Evolutionary conservation across 1,140 invertebrate genomes (phyloP).

Genomic region (Cotesia chilonis): DNA sequence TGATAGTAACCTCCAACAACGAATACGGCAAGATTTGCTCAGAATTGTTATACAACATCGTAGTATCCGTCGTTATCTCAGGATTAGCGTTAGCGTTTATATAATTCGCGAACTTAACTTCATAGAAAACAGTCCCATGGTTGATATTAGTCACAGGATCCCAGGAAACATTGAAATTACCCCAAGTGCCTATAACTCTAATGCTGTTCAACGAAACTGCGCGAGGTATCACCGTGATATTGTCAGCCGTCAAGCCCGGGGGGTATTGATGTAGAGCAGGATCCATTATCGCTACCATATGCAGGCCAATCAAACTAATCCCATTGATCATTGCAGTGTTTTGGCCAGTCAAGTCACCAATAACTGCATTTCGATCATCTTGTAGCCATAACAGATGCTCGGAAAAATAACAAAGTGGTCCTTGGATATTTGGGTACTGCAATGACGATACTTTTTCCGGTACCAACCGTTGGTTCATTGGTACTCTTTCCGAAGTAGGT

Average conservation of each 20-base stretch:
- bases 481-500: constrained; percentile 68
- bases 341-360: constrained; percentile 79
- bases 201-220: constrained; percentile 72
- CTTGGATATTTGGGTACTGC: constrained; percentile 67
- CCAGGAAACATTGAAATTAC: constrained; percentile 85
- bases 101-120: constrained; percentile 73
- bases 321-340: constrained; percentile 78
- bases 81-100: constrained; percentile 59
- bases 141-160: constrained; percentile 76
- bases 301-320: constrained; percentile 71
- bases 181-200: constrained; percentile 74
- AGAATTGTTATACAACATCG: constrained; percentile 62
- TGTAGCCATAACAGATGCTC: constrained; percentile 83
- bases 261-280: constrained; percentile 71
- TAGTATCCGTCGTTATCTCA: constrained; percentile 56
- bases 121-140: constrained; percentile 84
- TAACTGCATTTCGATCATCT: constrained; percentile 77
- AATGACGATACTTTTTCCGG: constrained; percentile 63
- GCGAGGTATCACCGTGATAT: constrained; percentile 75
- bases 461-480: constrained; percentile 56
- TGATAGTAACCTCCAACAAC: constrained; percentile 74
- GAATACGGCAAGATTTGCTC: constrained; percentile 73
- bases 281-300: constrained; percentile 78
- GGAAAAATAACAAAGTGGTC: constrained; percentile 80
- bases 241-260: constrained; percentile 61